Evolutionary conservation across 2,797 vertebrate genomes (phyloP), one percentile per base, ranked within the genome.

Genomic region (Xyrichtys novacula): DNA sequence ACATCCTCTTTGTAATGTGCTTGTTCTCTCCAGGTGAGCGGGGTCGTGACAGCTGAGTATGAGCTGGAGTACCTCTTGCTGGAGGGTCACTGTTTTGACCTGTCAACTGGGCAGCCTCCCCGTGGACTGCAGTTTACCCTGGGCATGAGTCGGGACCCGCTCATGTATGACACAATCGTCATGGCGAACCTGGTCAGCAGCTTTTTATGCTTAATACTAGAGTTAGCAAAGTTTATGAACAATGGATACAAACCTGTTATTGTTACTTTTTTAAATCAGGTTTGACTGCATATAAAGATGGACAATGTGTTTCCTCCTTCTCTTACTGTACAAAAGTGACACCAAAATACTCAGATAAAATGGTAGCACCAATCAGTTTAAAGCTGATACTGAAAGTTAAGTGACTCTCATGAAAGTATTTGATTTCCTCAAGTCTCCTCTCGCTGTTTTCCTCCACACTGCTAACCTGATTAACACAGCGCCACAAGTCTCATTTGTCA

Each of bases 81-180:
- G 54, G 97, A 99, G 89, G 98, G 98, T 48, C 96, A 99, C 57
- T 99, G 98, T 85, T 97, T 97, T 80, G 97, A 99, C 85, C 68
- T 94, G 63, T 91, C 92, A 3, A 95, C 90, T 0, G 96, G 96
- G 25, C 96, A 97, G 50, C 96, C 98, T 61, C 97, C 97, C 38
- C 92, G 93, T n/a, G 97, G 97, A 59, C 90, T 99, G 44, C 97
- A 99, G 89, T 97, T 99, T 70, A 99, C 96, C 9, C 90, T 99
- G 39, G 98, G 98, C 88, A 96, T 94, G 85, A 95, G 89, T 78
- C 95, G 70, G 53, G 91, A 94, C 23, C 96, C 93, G 5, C 93
- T 95, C 52, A 83, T 95, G 83, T 94, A 97, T 48, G 98, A 99
- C 86, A 99, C 98, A 7, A 95, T 97, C 70, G 98, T 98, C 83